Conservation (phyloP, 2,797 vertebrate species). For the Bradypodion ventrale region DNA sequence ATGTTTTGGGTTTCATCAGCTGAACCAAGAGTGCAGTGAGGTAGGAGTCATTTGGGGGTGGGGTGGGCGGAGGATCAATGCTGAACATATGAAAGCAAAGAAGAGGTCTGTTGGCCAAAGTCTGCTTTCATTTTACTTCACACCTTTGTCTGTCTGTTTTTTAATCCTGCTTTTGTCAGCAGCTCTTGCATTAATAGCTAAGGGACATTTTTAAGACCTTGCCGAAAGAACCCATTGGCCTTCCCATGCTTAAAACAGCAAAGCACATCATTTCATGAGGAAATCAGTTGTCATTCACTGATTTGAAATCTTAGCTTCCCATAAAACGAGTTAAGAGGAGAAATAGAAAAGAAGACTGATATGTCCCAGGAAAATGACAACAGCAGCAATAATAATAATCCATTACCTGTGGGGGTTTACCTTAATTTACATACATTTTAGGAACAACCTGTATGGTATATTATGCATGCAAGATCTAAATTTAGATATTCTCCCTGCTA, state of each 20-base stretch:
- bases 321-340: neutral
- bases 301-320: rapidly evolving
- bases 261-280: rapidly evolving
- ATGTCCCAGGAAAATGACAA: too few relatives aligned
- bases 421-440: neutral
- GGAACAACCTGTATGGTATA: neutral
- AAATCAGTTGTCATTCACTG: neutral
- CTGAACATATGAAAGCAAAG: neutral
- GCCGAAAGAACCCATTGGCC: slow-evolving; percentile 2
- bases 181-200: neutral
- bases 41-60: neutral
- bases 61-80: too few relatives aligned
- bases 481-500: neutral
- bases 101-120: neutral
- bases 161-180: neutral
- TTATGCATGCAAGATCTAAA: neutral
- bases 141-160: neutral
- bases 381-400: neutral
- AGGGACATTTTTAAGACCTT: neutral
- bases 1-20: rapidly evolving
- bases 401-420: neutral
- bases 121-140: neutral
- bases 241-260: rapidly evolving
- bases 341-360: neutral
- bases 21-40: neutral